Percentiles rank a stretch among this genome's conserved stretches.
Evolutionary conservation across 2,113 vertebrate species (phyloP).

Genomic region (Sphaerodactylus townsendi): DNA sequence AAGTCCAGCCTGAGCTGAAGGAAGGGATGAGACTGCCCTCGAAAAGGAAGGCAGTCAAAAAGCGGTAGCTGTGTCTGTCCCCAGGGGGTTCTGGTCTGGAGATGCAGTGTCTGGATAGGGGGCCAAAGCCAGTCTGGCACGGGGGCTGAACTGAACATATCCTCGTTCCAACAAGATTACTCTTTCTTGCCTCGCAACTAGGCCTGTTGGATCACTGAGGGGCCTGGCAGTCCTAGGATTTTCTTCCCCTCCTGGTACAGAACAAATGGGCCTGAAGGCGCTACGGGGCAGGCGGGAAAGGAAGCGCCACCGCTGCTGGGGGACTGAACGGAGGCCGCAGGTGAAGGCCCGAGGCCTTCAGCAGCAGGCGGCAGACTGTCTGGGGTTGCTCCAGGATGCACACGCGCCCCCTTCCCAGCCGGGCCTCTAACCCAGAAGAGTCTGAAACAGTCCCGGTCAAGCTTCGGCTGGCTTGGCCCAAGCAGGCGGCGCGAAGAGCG

Average conservation of each 20-base stretch:
- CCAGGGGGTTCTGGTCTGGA: background rate
- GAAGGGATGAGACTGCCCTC: too few relatives aligned
- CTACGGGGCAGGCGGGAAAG: too few relatives aligned
- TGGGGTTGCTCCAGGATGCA: too few relatives aligned
- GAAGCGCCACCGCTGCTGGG: background rate
- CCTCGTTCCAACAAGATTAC: background rate
- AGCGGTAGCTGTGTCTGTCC: background rate
- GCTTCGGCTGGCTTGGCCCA: too few relatives aligned
- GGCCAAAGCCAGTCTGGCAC: background rate
- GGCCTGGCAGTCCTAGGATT: background rate
- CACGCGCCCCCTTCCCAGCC: too few relatives aligned
- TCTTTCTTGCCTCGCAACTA: background rate
- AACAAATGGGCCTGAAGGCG: background rate
- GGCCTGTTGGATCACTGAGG: background rate
- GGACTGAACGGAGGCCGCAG: too few relatives aligned
- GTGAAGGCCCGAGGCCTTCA: too few relatives aligned
- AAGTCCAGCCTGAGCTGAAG: too few relatives aligned
- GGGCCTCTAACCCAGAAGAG: too few relatives aligned
- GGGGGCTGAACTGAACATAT: background rate
- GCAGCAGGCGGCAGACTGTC: too few relatives aligned
- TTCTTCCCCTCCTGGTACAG: too few relatives aligned
- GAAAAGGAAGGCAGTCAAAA: background rate
- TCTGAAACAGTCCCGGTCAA: too few relatives aligned
- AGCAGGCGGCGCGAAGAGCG: background rate
- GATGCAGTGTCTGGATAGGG: background rate